A percentile compares a stretch with the other conserved stretches of the same genome.
Evolutionary conservation across 2,888 invertebrate species (phyloP).

Genomic region (Polyommatus icarus): DNA sequence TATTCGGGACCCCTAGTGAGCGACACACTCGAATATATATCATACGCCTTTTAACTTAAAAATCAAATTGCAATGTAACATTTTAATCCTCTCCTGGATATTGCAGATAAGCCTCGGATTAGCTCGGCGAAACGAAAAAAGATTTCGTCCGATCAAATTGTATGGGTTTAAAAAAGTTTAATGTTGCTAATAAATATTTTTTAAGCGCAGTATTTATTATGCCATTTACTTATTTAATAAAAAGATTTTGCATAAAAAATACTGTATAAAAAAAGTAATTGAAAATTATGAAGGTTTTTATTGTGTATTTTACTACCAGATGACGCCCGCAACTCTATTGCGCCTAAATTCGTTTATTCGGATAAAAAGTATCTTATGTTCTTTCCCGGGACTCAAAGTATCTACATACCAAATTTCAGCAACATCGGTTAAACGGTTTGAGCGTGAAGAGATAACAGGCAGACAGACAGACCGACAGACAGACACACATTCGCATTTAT

Average conservation of each 20-base stretch:
- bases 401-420: too few relatives aligned
- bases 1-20: not conserved
- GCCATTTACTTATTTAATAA: not conserved
- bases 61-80: slow-evolving; percentile 15
- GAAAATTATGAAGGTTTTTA: not conserved
- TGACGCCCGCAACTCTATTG: too few relatives aligned
- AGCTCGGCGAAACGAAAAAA: slow-evolving; percentile 65
- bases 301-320: too few relatives aligned
- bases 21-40: slow-evolving; percentile 31
- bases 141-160: slow-evolving; percentile 59
- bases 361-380: too few relatives aligned
- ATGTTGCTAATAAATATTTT: slow-evolving; percentile 1
- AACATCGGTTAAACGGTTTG: too few relatives aligned
- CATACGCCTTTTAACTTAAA: slow-evolving; percentile 8
- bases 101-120: slow-evolving; percentile 73
- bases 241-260: not conserved
- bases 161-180: slow-evolving; percentile 35
- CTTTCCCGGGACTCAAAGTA: too few relatives aligned
- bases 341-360: too few relatives aligned
- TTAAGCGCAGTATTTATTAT: not conserved
- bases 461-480: too few relatives aligned
- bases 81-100: slow-evolving; percentile 60
- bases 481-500: too few relatives aligned
- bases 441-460: too few relatives aligned
- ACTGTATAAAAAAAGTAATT: not conserved